These are phyloP conservation scores for Pandion haliaetus DNA, from an alignment of 2,113 vertebrate genomes.

Conservation along the genomic window DNA sequence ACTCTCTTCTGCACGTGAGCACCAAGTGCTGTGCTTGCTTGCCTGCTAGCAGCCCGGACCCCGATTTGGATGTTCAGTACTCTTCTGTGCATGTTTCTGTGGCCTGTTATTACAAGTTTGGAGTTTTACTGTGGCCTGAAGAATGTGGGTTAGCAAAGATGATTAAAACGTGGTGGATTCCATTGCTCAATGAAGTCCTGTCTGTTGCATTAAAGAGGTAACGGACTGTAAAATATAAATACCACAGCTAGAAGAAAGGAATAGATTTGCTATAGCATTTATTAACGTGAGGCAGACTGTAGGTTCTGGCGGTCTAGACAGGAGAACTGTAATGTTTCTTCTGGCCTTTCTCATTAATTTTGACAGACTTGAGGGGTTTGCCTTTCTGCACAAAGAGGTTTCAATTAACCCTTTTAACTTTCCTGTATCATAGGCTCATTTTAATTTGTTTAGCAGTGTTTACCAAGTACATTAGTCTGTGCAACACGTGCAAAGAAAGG, in stretches of 20 bases:
- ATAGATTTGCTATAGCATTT: background rate
- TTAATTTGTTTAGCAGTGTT: background rate
- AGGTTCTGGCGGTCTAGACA: conserved; percentile 25
- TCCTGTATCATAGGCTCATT: background rate
- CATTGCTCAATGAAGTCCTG: background rate
- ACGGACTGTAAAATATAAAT: background rate
- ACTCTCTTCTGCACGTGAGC: background rate
- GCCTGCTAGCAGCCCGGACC: background rate
- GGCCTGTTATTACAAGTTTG: background rate
- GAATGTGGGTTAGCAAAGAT: background rate
- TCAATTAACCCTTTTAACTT: conserved; percentile 24
- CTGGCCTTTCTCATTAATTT: conserved; percentile 55
- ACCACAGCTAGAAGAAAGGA: background rate
- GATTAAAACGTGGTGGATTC: background rate
- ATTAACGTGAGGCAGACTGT: background rate
- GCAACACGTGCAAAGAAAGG: background rate
- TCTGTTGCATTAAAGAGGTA: background rate
- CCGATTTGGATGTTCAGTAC: background rate
- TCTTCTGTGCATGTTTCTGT: background rate
- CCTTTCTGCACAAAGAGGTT: conserved; percentile 20
- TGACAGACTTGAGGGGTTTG: conserved; percentile 64
- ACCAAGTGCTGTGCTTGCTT: background rate
- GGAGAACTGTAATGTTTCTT: conserved; percentile 33
- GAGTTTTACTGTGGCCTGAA: background rate
- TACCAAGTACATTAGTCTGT: background rate